Evolutionary conservation across 1,140 invertebrate species (phyloP).

Genomic region (Adelges cooleyi): DNA sequence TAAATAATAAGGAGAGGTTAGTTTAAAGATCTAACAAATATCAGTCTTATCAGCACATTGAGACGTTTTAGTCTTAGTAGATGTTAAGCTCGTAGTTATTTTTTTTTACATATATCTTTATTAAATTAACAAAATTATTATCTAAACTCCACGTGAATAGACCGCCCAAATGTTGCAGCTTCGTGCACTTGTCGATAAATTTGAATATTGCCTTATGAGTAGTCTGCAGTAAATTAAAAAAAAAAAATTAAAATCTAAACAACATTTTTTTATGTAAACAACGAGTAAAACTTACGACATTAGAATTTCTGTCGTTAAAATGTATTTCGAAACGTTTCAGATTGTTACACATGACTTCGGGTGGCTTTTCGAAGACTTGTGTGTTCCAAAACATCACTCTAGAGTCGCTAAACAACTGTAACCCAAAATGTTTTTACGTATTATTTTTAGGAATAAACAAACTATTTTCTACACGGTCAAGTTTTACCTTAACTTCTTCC

Average conservation of each 20-base stretch:
- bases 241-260: no score
- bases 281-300: not conserved
- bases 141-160: not conserved
- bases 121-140: not conserved
- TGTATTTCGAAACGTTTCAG: not conserved
- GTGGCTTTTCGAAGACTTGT: not conserved
- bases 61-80: not conserved
- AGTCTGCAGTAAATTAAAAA: not conserved
- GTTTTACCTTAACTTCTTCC: constrained; percentile 14
- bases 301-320: not conserved
- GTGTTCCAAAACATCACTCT: not conserved
- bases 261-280: no score
- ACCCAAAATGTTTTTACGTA: not conserved
- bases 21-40: constrained; percentile 8
- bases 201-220: not conserved
- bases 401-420: constrained; percentile 1
- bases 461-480: not conserved
- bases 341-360: not conserved
- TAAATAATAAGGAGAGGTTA: not conserved
- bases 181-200: constrained; percentile 15
- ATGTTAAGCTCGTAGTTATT: constrained; percentile 1
- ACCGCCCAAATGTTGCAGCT: constrained; percentile 3
- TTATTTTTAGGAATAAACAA: no score
- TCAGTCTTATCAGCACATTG: constrained; percentile 6
- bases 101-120: not conserved